phyloP scores from a whole-genome alignment of 2,888 invertebrate species.

The Drosophila lacicola region DNA sequence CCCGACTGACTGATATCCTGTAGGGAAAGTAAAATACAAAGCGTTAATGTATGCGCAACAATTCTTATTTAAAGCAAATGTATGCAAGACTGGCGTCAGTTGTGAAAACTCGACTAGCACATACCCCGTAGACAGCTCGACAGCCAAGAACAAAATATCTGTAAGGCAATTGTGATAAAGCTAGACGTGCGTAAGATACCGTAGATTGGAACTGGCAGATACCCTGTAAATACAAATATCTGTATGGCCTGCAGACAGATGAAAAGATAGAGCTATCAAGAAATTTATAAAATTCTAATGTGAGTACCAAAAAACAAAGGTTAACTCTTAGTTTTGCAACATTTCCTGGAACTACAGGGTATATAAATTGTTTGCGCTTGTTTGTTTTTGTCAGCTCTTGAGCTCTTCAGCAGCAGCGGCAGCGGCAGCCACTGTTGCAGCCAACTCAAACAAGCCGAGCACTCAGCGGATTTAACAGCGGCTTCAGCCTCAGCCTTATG shows the following conservation, averaged over 20 bases:
- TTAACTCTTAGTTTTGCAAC: too few species aligned
- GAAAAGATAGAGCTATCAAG: too few species aligned
- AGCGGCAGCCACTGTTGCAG: conserved; percentile 15
- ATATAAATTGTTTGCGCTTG: conserved; percentile 20
- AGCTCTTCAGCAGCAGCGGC: conserved; percentile 13
- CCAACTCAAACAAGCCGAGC: conserved; percentile 27
- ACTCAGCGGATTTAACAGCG: conserved; percentile 41
- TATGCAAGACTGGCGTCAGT: too few species aligned
- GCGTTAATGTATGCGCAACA: too few species aligned
- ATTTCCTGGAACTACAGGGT: background rate
- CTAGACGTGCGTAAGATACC: background rate
- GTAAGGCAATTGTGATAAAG: background rate
- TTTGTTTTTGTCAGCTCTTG: conserved; percentile 24
- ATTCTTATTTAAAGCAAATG: too few species aligned
- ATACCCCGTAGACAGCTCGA: too few species aligned
- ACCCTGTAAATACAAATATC: background rate
- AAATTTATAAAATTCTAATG: background rate
- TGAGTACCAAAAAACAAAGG: too few species aligned
- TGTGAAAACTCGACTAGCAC: too few species aligned
- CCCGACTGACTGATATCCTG: background rate
- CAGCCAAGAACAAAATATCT: too few species aligned
- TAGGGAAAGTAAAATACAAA: background rate
- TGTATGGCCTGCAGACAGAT: too few species aligned
- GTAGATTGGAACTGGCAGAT: background rate
- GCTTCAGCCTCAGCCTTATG: conserved; percentile 2